Evolutionary conservation across 2,888 invertebrate species (phyloP).

Genomic region (Sepiola atlantica): DNA sequence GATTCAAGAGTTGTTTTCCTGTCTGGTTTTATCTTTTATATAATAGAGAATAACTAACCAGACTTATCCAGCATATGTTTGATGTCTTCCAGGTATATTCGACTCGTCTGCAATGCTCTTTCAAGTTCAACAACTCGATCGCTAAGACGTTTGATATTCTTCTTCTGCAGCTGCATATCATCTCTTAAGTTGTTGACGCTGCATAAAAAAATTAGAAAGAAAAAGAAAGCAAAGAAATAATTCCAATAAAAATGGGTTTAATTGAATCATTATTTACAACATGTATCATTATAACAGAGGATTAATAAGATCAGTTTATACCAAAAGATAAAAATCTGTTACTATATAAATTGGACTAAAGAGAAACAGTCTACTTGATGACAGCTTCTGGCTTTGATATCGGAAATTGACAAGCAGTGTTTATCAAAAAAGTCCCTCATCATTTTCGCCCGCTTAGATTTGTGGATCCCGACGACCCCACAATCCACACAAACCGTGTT

Average conservation of each 20-base stretch:
- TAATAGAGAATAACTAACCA: constrained; percentile 45
- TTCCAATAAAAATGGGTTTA: not conserved
- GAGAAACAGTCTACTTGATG: no score
- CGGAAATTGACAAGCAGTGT: no score
- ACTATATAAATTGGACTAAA: no score
- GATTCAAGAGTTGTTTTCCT: not conserved
- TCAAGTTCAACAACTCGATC: constrained; percentile 73
- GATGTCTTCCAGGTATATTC: constrained; percentile 63
- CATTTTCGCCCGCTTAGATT: no score
- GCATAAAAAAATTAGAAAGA: not conserved
- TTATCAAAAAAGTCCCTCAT: no score
- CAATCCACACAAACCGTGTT: no score
- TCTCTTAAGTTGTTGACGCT: constrained; percentile 60
- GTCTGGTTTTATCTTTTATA: not conserved
- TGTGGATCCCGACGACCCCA: no score
- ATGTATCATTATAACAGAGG: no score
- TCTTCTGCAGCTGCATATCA: constrained; percentile 66
- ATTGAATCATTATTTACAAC: no score
- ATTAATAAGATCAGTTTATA: no score
- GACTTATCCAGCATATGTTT: constrained; percentile 64
- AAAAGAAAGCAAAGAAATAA: not conserved
- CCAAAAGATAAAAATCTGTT: no score
- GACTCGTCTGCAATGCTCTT: constrained; percentile 64
- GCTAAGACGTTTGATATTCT: constrained; percentile 66
- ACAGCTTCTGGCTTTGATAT: no score